phyloP scores from a whole-genome alignment of 2,113 vertebrate species.

The Crypturellus undulatus region DNA sequence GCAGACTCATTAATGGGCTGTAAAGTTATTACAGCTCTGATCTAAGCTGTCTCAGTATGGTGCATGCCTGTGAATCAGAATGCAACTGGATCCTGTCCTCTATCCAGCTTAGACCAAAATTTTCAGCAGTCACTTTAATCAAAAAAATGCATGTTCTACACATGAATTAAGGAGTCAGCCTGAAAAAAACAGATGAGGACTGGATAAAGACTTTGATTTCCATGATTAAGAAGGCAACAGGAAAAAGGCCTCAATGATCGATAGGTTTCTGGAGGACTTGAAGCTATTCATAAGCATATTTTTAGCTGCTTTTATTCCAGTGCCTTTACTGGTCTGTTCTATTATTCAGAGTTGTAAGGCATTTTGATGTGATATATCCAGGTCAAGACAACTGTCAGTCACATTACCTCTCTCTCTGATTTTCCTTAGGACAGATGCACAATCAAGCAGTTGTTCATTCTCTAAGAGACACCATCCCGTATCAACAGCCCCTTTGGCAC shows the following conservation, averaged over 20 bases:
- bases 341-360: neutral
- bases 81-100: neutral
- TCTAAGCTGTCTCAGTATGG: neutral
- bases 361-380: neutral
- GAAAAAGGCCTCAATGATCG: neutral
- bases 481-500: neutral
- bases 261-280: neutral
- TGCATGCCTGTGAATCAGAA: conserved; percentile 2
- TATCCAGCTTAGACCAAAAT: neutral
- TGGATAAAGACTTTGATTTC: neutral
- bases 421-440: neutral
- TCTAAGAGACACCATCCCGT: neutral
- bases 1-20: neutral
- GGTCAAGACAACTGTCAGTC: neutral
- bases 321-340: neutral
- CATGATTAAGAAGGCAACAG: neutral
- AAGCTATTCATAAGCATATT: neutral
- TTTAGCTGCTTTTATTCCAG: neutral
- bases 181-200: neutral
- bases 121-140: neutral
- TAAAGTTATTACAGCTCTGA: neutral
- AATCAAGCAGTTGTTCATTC: neutral
- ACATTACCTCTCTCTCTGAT: neutral
- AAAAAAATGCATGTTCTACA: neutral
- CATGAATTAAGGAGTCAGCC: neutral